A percentile compares a stretch with the other conserved stretches of the same genome.
phyloP scores from a whole-genome alignment of 2,888 invertebrate species.

The Linyphia triangularis region DNA sequence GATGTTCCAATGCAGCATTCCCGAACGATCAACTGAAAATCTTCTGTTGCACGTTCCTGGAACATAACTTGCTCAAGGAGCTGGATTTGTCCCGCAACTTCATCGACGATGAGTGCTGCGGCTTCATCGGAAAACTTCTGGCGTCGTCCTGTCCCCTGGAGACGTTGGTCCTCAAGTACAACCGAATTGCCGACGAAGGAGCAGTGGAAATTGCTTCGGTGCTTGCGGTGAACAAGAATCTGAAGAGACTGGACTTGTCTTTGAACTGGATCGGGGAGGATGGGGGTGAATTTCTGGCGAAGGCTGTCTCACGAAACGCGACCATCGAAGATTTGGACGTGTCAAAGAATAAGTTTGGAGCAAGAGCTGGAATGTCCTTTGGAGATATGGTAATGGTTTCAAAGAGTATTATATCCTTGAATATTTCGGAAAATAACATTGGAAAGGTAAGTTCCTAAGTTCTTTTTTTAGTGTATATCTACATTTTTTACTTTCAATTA shows the following conservation, averaged over 20 bases:
- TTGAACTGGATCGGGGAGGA: slow-evolving; percentile 44
- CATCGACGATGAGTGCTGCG: slow-evolving; percentile 8
- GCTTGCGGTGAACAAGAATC: not conserved
- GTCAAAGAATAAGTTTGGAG: slow-evolving; percentile 27
- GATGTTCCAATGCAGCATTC: slow-evolving; percentile 21
- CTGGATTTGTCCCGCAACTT: slow-evolving; percentile 50
- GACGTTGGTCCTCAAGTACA: slow-evolving; percentile 13
- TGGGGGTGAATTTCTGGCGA: slow-evolving; percentile 31
- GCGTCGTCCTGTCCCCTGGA: slow-evolving; percentile 16
- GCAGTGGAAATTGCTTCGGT: slow-evolving; percentile 29
- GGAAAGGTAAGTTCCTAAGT: slow-evolving; percentile 49
- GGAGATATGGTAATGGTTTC: not conserved
- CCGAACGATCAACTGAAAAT: slow-evolving; percentile 4
- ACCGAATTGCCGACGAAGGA: slow-evolving; percentile 25
- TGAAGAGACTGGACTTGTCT: slow-evolving; percentile 37
- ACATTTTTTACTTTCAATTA: not conserved
- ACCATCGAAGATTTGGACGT: slow-evolving; percentile 28
- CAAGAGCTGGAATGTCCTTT: slow-evolving; percentile 1
- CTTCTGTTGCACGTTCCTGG: not conserved
- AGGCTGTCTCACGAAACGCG: not conserved
- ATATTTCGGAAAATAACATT: slow-evolving; percentile 33
- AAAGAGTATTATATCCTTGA: slow-evolving; percentile 11
- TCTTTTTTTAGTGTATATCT: not conserved
- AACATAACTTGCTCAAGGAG: not conserved
- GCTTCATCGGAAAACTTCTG: slow-evolving; percentile 10